Evolutionary conservation across 2,888 invertebrate genomes (phyloP).

Genomic region (Cheilosia urbana): DNA sequence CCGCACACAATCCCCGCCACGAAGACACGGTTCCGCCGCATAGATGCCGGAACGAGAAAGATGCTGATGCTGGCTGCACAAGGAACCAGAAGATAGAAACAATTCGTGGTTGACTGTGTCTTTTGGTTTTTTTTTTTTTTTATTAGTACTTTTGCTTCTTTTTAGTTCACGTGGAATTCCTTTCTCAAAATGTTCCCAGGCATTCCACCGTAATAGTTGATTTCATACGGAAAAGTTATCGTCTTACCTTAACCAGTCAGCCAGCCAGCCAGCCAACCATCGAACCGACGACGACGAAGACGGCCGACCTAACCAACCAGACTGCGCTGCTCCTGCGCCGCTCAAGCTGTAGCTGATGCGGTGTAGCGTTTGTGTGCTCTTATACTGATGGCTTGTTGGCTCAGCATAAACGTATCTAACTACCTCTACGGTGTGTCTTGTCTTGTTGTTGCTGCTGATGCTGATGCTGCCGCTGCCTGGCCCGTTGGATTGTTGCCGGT

Average conservation of each 20-base stretch:
- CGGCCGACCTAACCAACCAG: constrained; percentile 42
- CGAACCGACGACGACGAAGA: constrained; percentile 47
- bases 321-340: constrained; percentile 40
- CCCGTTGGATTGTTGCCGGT: constrained; percentile 65
- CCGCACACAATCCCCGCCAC: neutral
- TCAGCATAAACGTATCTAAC: constrained; percentile 67
- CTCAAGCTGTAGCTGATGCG: constrained; percentile 36
- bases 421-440: constrained; percentile 60
- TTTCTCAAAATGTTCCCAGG: constrained; percentile 79
- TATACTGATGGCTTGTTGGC: constrained; percentile 63
- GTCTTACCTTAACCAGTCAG: constrained; percentile 73
- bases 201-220: constrained; percentile 79
- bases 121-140: constrained; percentile 49
- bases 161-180: constrained; percentile 77
- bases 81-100: constrained; percentile 50
- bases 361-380: constrained; percentile 53
- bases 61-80: constrained; percentile 4
- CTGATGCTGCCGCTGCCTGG: constrained; percentile 43
- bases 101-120: constrained; percentile 67
- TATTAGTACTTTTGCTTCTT: constrained; percentile 51
- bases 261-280: constrained; percentile 41
- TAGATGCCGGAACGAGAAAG: constrained; percentile 34
- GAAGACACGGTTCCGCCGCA: neutral
- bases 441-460: constrained; percentile 52
- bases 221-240: constrained; percentile 79